Base-by-base conservation (phyloP, 2,797 vertebrate species). In the Aldrovandia affinis region DNA sequence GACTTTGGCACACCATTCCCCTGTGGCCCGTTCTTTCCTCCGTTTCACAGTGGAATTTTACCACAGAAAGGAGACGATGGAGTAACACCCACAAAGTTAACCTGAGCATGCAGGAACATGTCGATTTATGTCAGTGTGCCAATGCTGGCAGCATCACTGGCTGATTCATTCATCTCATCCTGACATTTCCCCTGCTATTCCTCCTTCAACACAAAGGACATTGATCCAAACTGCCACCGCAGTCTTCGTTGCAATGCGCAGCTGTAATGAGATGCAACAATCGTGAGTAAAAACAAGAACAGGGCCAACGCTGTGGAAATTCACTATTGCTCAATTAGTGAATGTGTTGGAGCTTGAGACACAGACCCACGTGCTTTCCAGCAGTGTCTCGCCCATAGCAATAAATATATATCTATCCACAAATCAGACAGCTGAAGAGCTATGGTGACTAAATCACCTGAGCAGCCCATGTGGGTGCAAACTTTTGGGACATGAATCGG, bases 21-120 rank as follows among this genome's bases (percentile, higher is more conserved):
- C 68, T 70, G 36, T 18, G 47, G 47, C 18, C 68, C 14, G 63
- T 36, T 39, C 28, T 28, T 15, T 73, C 68, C 36, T 39, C 18
- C 39, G 33, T 73, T 22, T 36, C 33, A 42, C 30, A 82, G 30
- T 85, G 81, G 81, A 85, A 79, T 65, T 75, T 85, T 82, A 52
- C 73, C 61, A 78, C 8, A 79, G 57, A 20, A 28, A 59, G 44
- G 57, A n/a, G 36, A 81, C 28, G 50, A 44, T 20, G 18, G n/a
- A 55, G 54, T 77, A 20, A 78, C 52, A 65, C 10, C 50, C 59
- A 80, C 15, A 54, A 15, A 44, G n/a, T 44, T 15, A 61, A 77
- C 54, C 39, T 44, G 30, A n/a, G 25, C 82, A 78, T 44, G 73
- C 36, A 83, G 54, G 57, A 59, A 83, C 82, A 61, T 78, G 82